Base-by-base conservation (phyloP, 2,797 vertebrate genomes). In the Tauraco hartlaubi region DNA sequence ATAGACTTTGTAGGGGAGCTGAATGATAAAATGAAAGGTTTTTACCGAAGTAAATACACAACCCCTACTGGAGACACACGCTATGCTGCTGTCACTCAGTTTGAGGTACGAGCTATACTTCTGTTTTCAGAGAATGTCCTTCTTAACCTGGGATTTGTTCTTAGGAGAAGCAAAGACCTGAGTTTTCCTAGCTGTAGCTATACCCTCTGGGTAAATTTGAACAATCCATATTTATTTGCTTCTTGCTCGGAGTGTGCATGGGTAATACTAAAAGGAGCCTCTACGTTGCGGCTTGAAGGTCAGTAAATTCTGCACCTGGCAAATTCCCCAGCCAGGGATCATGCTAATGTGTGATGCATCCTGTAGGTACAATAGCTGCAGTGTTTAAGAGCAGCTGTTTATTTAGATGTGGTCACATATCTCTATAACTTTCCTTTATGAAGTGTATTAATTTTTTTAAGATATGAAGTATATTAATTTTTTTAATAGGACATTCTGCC, bases 21-120 rank as follows among this genome's bases (percentile, higher is more conserved):
- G 96, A 99, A 99, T 35, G 99, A 99, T 97, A 99, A 99, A 98
- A 99, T 99, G 99, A 99, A 99, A 98, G 99, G 99, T 29, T 99
- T 99, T 96, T 99, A 99, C 94, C 98, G 99, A 97, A 99, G 99
- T 98, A 99, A 99, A 99, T 99, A 99, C 48, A 98, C 98, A 48
- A 98, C 98, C 87, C 88, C 99, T 56, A 98, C 98, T 25, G 99
- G 99, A 97, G 99, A 99, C 96, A 95, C 98, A 15, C 99, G 99
- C 94, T 99, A 99, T 43, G 99, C 99, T 94, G 99, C 99, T 26
- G 99, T 99, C 98, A 99, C 99, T 82, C 99, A 99, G 98, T 99
- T 99, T 96, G 99, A 99, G 99, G 99, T 99, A 98, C 54, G 96
- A 44, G 6, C 25, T 91, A 0, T 20, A 21, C 22, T 76, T 55